These are phyloP conservation scores for Alcis repandata DNA, from an alignment of 2,888 invertebrate genomes.

Conservation along the genomic window DNA sequence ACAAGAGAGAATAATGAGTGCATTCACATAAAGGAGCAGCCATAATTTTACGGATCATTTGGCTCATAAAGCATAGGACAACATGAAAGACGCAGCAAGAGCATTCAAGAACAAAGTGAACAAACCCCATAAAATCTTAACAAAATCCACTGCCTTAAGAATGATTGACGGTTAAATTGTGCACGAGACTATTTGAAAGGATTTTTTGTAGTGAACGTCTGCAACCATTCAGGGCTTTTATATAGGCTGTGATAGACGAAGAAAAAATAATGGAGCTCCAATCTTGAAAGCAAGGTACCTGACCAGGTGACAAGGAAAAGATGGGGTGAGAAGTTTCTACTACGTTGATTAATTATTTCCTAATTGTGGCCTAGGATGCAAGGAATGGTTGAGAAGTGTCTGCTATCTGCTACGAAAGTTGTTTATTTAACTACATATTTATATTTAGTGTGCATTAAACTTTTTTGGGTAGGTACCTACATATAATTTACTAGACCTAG, in stretches of 20 bases:
- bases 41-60: slow-evolving; percentile 76
- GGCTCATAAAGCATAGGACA: slow-evolving; percentile 59
- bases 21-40: slow-evolving; percentile 61
- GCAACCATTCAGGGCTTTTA: slow-evolving; percentile 58
- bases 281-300: slow-evolving; percentile 38
- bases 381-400: too few relatives aligned
- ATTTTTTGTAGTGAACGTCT: slow-evolving; percentile 58
- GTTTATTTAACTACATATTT: too few relatives aligned
- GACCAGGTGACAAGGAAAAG: neutral
- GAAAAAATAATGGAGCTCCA: slow-evolving; percentile 51
- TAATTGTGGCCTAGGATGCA: too few relatives aligned
- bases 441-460: too few relatives aligned
- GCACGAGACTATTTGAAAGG: slow-evolving; percentile 48
- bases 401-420: too few relatives aligned
- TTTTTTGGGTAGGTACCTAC: too few relatives aligned
- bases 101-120: slow-evolving; percentile 50
- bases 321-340: neutral
- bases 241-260: slow-evolving; percentile 54
- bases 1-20: slow-evolving; percentile 32
- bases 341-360: neutral
- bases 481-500: too few relatives aligned
- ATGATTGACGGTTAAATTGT: slow-evolving; percentile 77
- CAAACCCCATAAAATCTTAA: slow-evolving; percentile 66
- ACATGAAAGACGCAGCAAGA: slow-evolving; percentile 56
- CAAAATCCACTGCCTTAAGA: slow-evolving; percentile 61